Conservation (phyloP, 2,797 vertebrate species). For the Diplodus puntazzo region DNA sequence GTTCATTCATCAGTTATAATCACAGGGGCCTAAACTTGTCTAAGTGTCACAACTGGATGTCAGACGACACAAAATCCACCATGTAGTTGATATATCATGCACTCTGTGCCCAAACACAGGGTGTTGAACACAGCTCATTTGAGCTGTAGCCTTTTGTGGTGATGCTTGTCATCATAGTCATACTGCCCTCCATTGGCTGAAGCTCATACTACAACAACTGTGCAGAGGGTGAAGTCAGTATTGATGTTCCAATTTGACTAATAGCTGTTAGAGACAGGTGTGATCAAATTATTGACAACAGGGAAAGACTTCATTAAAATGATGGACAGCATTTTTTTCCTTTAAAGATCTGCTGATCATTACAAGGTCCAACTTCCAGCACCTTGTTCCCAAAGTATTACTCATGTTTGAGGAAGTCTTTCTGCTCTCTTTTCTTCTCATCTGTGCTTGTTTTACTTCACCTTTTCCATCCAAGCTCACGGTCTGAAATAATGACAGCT, state of each 20-base stretch:
- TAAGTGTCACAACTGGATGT: slow-evolving; percentile 45
- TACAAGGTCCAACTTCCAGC: slow-evolving; percentile 5
- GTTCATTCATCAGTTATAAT: slow-evolving; percentile 10
- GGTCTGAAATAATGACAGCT: slow-evolving; percentile 2
- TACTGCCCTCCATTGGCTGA: slow-evolving; percentile 87
- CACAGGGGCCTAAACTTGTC: slow-evolving; percentile 11
- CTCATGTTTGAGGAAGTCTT: slow-evolving; percentile 6
- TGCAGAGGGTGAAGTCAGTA: slow-evolving; percentile 6
- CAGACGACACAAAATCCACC: slow-evolving; percentile 53
- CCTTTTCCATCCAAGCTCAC: neutral
- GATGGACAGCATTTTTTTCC: slow-evolving; percentile 6
- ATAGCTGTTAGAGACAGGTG: slow-evolving; percentile 39
- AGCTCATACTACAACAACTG: slow-evolving; percentile 66
- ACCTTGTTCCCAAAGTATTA: neutral
- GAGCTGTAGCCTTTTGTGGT: slow-evolving; percentile 38
- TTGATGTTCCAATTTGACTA: slow-evolving; percentile 33
- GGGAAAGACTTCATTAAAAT: slow-evolving; percentile 10
- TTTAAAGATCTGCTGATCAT: slow-evolving; percentile 7
- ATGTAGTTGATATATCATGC: slow-evolving; percentile 54
- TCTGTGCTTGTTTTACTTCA: neutral
- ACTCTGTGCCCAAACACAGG: slow-evolving; percentile 56
- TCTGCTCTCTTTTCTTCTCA: neutral
- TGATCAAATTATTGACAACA: slow-evolving; percentile 16
- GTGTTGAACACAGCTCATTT: slow-evolving; percentile 58
- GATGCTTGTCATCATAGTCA: slow-evolving; percentile 77